Evolutionary conservation across 2,888 invertebrate species (phyloP).

Genomic region (Alloscopus bannaensis): DNA sequence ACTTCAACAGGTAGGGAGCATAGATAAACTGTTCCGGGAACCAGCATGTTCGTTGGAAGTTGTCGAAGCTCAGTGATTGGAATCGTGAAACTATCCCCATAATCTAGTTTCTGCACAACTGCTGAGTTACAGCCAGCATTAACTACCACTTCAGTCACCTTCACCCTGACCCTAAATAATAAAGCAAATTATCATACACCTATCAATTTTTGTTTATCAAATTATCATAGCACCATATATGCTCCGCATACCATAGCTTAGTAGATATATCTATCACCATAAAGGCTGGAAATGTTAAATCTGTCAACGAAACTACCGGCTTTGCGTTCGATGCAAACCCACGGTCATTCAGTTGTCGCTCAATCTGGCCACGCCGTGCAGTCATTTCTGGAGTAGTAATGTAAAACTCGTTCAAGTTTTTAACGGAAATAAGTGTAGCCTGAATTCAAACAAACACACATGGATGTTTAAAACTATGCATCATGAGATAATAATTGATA

Average conservation of each 20-base stretch:
- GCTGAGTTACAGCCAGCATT: not conserved
- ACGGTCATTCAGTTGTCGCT: not conserved
- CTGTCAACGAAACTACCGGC: too few species aligned
- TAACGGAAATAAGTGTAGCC: not conserved
- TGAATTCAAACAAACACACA: too few species aligned
- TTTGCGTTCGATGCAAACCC: not conserved
- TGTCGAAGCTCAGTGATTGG: not conserved
- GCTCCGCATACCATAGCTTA: too few species aligned
- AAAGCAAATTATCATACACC: too few species aligned
- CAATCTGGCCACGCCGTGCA: not conserved
- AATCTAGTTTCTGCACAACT: conserved; percentile 11
- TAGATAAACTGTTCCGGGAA: not conserved
- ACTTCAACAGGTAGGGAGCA: conserved; percentile 26
- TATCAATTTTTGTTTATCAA: too few species aligned
- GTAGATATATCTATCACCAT: too few species aligned
- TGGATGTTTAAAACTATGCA: too few species aligned
- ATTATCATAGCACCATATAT: too few species aligned
- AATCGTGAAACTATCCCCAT: conserved; percentile 3
- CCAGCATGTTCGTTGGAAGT: not conserved
- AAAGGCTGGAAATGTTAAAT: too few species aligned
- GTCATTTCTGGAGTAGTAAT: not conserved
- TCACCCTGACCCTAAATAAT: conserved; percentile 32
- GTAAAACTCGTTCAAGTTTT: conserved; percentile 19
- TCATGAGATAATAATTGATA: too few species aligned
- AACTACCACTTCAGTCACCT: conserved; percentile 10